Conservation (phyloP, 2,888 invertebrate genomes). For the Aricia artaxerxes region DNA sequence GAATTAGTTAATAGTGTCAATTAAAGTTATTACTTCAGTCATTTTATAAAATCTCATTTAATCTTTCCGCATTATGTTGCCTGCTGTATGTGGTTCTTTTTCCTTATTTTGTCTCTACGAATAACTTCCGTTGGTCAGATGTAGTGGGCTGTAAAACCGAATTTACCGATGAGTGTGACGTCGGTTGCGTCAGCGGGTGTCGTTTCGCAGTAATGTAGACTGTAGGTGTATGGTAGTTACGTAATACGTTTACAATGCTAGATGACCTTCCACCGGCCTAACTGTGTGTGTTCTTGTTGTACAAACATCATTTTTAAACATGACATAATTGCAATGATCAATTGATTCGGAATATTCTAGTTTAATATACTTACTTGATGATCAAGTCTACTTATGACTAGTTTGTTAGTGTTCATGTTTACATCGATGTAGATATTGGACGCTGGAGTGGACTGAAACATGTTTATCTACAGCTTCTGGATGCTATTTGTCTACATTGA, state of each 20-base stretch:
- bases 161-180: conserved; percentile 36
- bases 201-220: conserved; percentile 37
- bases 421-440: background rate
- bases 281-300: conserved; percentile 39
- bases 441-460: background rate
- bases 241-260: conserved; percentile 41
- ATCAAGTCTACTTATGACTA: background rate
- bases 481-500: background rate
- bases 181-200: conserved; percentile 39
- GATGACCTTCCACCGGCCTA: conserved; percentile 39
- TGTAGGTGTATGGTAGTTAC: conserved; percentile 39
- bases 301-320: conserved; percentile 17
- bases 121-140: background rate
- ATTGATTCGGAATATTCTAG: conserved; percentile 23
- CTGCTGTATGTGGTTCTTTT: background rate
- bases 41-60: too few relatives aligned
- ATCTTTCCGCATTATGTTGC: background rate
- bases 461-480: background rate
- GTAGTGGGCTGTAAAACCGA: background rate
- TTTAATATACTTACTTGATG: background rate
- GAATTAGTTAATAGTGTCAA: too few relatives aligned
- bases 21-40: too few relatives aligned
- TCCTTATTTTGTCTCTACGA: background rate
- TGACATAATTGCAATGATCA: conserved; percentile 20
- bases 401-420: background rate